Percentiles rank a stretch among this genome's conserved stretches.
These are phyloP conservation scores for Metellina segmentata DNA, from an alignment of 2,888 invertebrate genomes.

Conservation along the genomic window DNA sequence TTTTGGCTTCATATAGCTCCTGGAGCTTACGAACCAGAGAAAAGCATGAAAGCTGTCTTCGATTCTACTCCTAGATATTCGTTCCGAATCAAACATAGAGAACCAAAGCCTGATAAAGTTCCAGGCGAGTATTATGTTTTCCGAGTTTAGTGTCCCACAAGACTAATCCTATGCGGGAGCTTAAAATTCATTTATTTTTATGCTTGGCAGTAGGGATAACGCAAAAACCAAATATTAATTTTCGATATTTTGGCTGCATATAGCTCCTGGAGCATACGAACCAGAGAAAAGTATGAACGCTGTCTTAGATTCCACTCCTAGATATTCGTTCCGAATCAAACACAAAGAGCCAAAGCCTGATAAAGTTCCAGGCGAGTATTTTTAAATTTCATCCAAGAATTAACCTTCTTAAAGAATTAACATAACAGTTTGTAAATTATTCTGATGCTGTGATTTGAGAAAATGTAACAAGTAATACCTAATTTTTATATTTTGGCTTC, in stretches of 20 bases:
- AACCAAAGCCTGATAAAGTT: constrained; percentile 76
- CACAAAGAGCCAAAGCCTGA: constrained; percentile 77
- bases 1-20: constrained; percentile 84
- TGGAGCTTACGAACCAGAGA: constrained; percentile 89
- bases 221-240: too few species aligned
- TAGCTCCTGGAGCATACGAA: constrained; percentile 92
- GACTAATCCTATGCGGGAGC: too few species aligned
- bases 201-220: too few species aligned
- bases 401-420: background rate
- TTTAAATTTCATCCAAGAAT: background rate
- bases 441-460: background rate
- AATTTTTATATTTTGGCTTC: background rate
- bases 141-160: too few species aligned
- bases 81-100: constrained; percentile 85
- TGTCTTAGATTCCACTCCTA: constrained; percentile 84
- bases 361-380: constrained; percentile 77
- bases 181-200: too few species aligned
- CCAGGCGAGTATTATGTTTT: constrained; percentile 70
- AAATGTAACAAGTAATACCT: background rate
- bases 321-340: constrained; percentile 88
- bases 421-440: background rate
- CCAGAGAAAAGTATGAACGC: constrained; percentile 86
- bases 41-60: constrained; percentile 36
- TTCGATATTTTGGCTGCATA: constrained; percentile 80
- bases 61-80: constrained; percentile 87